Evolutionary conservation across 2,888 invertebrate species (phyloP), one percentile per base, ranked within the genome.

Genomic region (Xylocampa areola): DNA sequence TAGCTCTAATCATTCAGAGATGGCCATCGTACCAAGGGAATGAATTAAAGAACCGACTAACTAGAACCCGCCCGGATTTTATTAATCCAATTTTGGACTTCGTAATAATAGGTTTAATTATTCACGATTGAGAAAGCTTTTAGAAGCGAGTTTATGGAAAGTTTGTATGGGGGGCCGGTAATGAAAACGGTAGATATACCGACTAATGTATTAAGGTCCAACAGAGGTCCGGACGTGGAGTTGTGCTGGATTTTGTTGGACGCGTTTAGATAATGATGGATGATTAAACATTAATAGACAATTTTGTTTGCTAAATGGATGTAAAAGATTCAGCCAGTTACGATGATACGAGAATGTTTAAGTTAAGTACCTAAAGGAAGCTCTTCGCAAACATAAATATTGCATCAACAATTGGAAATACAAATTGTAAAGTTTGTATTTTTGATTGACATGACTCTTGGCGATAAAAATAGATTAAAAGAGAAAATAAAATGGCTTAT

Each of bases 111-210:
- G 83, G 77, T 86, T 90, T 86, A 90, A 91, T 90, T 88, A 89
- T 90, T 89, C 88, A 89, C 84, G 82, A 87, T 86, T 80, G 84
- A 85, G 85, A 86, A 87, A 86, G 88, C 87, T 88, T 88, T 88
- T 81, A 84, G 81, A 64, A 71, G 65, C 65, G 80, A 83, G 77
- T 84, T 83, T 81, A 83, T 82, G 76, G 73, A 83, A 88, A 89
- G 83, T 87, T 84, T 85, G 82, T 81, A 82, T 81, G 82, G 73
- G n/a, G 39, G 67, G 59, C 80, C 84, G 82, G 83, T 85, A 87
- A 88, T 89, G 82, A 85, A 87, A 85, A 82, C 80, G 81, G 71
- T 77, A 68, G 68, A 68, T 71, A 49, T 61, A 64, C 57, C 65
- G 60, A 45, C 70, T 81, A 72, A 79, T 74, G 77, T 77, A 75